phyloP scores from a whole-genome alignment of 2,113 vertebrate species.

The Rhinoptilus africanus region DNA sequence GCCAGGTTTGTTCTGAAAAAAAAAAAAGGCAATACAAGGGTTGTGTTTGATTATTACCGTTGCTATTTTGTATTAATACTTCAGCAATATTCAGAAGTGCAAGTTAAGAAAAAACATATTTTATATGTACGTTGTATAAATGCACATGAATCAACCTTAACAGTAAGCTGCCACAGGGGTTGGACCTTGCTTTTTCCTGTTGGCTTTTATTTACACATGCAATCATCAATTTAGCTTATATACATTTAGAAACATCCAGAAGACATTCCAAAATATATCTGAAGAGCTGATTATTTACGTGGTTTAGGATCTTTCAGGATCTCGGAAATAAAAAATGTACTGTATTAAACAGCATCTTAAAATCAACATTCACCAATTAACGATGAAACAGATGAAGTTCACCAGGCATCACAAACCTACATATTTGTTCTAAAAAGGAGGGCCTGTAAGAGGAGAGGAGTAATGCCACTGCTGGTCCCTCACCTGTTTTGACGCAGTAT shows the following conservation, averaged over 20 bases:
- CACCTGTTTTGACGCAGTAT: constrained; percentile 83
- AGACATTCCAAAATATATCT: neutral
- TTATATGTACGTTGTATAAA: neutral
- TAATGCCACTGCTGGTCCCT: neutral
- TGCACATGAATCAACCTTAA: neutral
- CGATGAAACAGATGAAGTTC: neutral
- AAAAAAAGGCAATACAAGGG: constrained; percentile 18
- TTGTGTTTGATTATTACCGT: neutral
- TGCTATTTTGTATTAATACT: neutral
- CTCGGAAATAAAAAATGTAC: neutral
- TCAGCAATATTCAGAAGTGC: neutral
- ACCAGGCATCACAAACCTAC: neutral
- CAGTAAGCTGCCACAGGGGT: neutral
- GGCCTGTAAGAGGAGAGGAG: neutral
- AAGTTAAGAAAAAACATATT: neutral
- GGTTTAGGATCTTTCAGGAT: neutral
- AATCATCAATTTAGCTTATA: neutral
- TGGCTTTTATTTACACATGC: neutral
- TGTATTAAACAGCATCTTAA: neutral
- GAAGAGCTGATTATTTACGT: neutral
- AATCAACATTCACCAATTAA: neutral
- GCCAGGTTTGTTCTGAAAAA: constrained; percentile 80
- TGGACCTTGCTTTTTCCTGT: neutral
- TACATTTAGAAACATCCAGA: neutral
- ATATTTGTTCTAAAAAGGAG: neutral